Percentiles rank a stretch among this genome's conserved stretches.
Evolutionary conservation across 2,113 vertebrate species (phyloP).

Genomic region (Paracanthobrama guichenoti): DNA sequence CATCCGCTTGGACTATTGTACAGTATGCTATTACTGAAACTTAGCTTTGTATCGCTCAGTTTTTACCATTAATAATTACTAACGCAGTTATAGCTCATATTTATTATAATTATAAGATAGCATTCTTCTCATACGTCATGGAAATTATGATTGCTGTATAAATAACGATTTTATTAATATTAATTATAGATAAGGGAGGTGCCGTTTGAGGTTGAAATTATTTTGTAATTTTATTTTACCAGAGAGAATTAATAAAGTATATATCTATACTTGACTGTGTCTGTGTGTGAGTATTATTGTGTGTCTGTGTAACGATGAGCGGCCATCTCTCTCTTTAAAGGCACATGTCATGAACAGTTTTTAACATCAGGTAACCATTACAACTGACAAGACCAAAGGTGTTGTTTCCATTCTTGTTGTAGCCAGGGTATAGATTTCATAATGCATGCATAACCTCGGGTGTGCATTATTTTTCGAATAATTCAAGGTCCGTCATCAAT

Average conservation of each 20-base stretch:
- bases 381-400: neutral
- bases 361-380: no score
- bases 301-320: neutral
- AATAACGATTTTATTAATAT: constrained; percentile 71
- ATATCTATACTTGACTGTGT: constrained; percentile 76
- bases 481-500: no score
- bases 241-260: constrained; percentile 86
- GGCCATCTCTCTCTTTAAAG: no score
- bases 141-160: constrained; percentile 77
- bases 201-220: constrained; percentile 81
- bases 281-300: constrained; percentile 39
- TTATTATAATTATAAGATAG: constrained; percentile 77
- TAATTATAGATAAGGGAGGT: constrained; percentile 75
- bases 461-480: no score
- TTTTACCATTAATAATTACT: constrained; percentile 77
- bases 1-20: constrained; percentile 78
- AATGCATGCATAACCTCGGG: no score
- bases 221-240: constrained; percentile 87
- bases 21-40: constrained; percentile 76
- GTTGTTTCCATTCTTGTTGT: neutral
- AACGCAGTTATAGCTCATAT: constrained; percentile 78
- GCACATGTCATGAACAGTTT: no score
- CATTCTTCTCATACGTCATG: constrained; percentile 80
- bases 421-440: neutral
- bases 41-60: constrained; percentile 81